Conservation (phyloP, 2,888 invertebrate species). For the Thecophora atra region DNA sequence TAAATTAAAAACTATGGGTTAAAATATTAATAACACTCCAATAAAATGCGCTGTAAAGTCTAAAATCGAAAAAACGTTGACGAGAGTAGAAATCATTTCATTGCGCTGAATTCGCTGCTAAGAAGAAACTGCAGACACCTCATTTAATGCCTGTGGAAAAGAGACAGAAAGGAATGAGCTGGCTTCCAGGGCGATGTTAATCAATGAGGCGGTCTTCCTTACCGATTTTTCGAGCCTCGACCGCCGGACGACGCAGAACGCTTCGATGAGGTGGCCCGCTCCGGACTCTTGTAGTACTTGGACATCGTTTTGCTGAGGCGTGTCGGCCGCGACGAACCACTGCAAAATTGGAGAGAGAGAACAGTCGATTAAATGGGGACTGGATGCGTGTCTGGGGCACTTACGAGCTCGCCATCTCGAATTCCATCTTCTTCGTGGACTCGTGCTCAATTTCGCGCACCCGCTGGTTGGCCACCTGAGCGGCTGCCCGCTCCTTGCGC, state of each 20-base stretch:
- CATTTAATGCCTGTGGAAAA: no score
- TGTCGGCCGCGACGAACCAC: constrained; percentile 52
- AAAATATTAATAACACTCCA: no score
- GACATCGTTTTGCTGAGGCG: constrained; percentile 61
- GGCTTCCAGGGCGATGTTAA: no score
- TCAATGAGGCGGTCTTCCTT: no score
- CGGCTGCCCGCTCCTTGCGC: constrained; percentile 34
- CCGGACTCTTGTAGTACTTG: constrained; percentile 62
- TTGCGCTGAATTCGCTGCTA: no score
- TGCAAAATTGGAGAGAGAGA: not conserved
- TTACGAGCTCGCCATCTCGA: constrained; percentile 10
- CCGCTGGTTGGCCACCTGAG: constrained; percentile 33
- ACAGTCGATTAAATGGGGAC: not conserved
- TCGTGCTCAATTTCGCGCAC: constrained; percentile 39
- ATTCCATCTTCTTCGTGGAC: constrained; percentile 23
- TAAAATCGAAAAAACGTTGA: no score
- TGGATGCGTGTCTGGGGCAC: not conserved
- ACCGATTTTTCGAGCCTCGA: constrained; percentile 52
- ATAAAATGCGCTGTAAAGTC: no score
- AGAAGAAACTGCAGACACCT: no score
- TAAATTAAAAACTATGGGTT: no score
- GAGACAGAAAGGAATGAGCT: no score
- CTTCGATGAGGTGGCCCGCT: constrained; percentile 43
- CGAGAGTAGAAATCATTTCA: no score
- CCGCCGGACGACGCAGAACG: constrained; percentile 42